Evolutionary conservation across 2,797 vertebrate species (phyloP).

Genomic region (Myotis pilosus): DNA sequence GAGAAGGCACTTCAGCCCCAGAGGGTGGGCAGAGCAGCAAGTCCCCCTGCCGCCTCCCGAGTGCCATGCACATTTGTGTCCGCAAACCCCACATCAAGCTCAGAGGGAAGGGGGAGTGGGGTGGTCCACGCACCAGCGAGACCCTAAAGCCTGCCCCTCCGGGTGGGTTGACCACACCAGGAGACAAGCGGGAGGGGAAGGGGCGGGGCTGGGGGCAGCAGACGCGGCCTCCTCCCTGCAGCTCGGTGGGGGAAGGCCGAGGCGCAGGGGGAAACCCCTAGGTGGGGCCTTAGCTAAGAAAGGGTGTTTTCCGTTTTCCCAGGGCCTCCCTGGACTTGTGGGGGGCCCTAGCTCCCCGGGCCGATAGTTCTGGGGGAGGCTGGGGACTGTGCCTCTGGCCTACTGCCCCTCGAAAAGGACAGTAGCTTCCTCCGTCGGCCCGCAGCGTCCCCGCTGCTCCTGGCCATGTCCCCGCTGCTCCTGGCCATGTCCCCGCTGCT

Average conservation of each 20-base stretch:
- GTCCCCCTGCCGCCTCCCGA: neutral
- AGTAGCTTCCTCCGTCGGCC: neutral
- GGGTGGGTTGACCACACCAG: neutral
- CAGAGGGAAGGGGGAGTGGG: neutral
- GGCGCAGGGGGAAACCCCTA: slow-evolving; percentile 42
- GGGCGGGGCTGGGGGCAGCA: neutral
- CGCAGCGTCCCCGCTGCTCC: neutral
- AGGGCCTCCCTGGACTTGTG: neutral
- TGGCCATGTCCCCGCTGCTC: too few species aligned
- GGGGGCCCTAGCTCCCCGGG: neutral
- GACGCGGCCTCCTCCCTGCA: neutral
- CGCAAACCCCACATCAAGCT: neutral
- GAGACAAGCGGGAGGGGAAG: neutral
- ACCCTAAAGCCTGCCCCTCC: neutral
- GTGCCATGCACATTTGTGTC: neutral
- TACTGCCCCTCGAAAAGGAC: neutral
- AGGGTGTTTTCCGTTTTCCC: slow-evolving; percentile 58
- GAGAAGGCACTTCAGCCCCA: neutral
- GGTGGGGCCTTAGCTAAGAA: neutral
- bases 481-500: too few species aligned
- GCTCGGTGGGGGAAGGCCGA: neutral
- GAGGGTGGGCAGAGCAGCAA: neutral
- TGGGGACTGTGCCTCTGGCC: neutral
- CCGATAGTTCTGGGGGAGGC: neutral
- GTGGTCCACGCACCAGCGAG: neutral